Conservation (phyloP, 53 echinoderm and acorn worm genomes). For the Mesocentrotus franciscanus region DNA sequence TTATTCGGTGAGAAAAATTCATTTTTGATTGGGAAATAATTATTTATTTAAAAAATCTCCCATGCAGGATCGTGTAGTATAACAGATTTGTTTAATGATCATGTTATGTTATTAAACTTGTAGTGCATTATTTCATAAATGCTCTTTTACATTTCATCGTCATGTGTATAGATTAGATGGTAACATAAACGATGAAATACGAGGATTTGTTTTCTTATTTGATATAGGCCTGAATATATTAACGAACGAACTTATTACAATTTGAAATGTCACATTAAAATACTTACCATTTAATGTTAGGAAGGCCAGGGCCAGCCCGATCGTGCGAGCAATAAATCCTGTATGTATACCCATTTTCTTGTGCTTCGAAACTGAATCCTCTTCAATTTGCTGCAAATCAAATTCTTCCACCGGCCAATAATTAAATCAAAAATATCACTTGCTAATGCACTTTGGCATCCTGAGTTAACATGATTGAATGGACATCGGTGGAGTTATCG, state of each 20-base stretch:
- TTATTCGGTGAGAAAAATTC: no score
- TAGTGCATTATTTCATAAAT: not conserved
- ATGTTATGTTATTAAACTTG: not conserved
- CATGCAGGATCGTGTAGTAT: no score
- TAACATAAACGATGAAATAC: not conserved
- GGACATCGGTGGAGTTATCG: not conserved
- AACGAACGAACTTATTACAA: not conserved
- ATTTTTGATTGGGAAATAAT: no score
- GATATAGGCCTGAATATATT: not conserved
- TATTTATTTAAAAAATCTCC: no score
- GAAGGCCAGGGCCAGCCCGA: not conserved
- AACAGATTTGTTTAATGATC: no score
- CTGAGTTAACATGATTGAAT: not conserved
- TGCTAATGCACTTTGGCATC: not conserved
- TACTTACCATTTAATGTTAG: slow-evolving; percentile 8
- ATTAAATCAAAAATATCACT: not conserved
- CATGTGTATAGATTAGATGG: not conserved
- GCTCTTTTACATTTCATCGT: not conserved
- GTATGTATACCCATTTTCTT: slow-evolving; percentile 1
- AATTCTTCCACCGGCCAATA: not conserved
- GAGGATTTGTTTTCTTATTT: not conserved
- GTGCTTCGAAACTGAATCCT: not conserved
- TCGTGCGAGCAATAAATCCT: slow-evolving; percentile 6
- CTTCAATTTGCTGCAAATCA: not conserved
- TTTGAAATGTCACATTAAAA: not conserved